Percentiles rank a stretch among this genome's conserved stretches.
Conservation (phyloP, 2,888 invertebrate genomes). For the Chloromyia formosa region DNA sequence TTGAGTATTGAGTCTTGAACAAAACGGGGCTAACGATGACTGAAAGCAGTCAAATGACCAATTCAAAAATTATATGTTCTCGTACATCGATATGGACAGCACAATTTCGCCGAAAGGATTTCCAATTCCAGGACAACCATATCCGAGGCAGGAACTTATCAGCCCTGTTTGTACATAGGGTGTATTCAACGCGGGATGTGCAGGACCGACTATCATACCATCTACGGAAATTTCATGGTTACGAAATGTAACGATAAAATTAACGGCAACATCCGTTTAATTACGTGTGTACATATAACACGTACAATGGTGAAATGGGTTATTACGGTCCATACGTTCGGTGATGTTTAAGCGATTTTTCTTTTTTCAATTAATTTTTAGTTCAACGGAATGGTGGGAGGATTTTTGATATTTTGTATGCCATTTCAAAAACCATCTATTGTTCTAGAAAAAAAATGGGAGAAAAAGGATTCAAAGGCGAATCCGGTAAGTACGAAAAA, state of each 20-base stretch:
- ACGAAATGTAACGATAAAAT: conserved; percentile 4
- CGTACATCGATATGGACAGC: not conserved
- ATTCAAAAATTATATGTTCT: not conserved
- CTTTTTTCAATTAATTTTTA: no score
- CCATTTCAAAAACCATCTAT: no score
- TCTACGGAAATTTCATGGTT: conserved; percentile 30
- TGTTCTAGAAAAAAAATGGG: no score
- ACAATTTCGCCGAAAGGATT: no score
- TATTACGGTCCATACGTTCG: conserved; percentile 25
- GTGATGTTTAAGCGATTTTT: not conserved
- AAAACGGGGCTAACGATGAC: not conserved
- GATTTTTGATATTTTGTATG: no score
- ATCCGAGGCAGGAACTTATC: no score
- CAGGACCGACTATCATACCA: not conserved
- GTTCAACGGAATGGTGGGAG: no score
- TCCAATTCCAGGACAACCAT: no score
- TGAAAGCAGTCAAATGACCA: not conserved
- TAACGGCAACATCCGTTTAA: not conserved
- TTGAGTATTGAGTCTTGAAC: conserved; percentile 23
- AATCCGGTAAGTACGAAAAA: no score
- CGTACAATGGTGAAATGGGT: conserved; percentile 12
- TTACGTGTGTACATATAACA: not conserved
- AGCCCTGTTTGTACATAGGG: no score
- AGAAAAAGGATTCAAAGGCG: no score
- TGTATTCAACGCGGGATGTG: no score